Base-by-base conservation (phyloP, 2,888 invertebrate species). In the Agrochola circellaris region DNA sequence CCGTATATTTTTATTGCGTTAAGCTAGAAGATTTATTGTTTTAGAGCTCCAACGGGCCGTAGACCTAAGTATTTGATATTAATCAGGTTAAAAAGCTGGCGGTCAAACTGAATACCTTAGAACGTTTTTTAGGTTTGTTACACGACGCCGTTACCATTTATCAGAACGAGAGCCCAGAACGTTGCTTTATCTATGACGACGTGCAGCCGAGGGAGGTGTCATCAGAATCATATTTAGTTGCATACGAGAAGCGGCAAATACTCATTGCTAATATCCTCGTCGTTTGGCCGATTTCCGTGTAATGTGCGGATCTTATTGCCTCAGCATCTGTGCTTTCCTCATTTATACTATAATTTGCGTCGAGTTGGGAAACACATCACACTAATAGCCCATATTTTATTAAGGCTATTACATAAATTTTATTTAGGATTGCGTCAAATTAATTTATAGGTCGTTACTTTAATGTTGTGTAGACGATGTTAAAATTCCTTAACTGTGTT, bases 321-420 rank as follows among this genome's bases (percentile, higher is more conserved):
- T 87, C 81, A 88, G 91, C 94, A 95, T 94, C 93, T 95, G 94
- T 89, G 93, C 91, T 91, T 91, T 91, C 90, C 91, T 91, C 93
- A 90, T 92, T 93, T 91, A 92, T 93, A 89, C 91, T 87, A 92
- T 93, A 93, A 94, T 95, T 92, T 94, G 91, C 90, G 87, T 87
- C 83, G 89, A 90, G 90, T 91, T 88, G 90, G 90, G 90, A 88
- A 92, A 92, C 91, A 92, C 90, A 91, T 93, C 91, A 92, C 87
- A 88, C 89, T 93, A 92, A 93, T 92, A 89, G 91, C 91, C 88
- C 87, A 87, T 91, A 91, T 90, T 90, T 92, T 90, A 91, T 88
- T 82, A 82, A 83, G 79, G 83, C 85, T 83, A 85, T 85, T 82
- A 88, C 87, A 89, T 91, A 86, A 89, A 88, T 90, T 88, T 89